Conservation (phyloP, 2,113 vertebrate genomes). For the Psittacara wagleri region DNA sequence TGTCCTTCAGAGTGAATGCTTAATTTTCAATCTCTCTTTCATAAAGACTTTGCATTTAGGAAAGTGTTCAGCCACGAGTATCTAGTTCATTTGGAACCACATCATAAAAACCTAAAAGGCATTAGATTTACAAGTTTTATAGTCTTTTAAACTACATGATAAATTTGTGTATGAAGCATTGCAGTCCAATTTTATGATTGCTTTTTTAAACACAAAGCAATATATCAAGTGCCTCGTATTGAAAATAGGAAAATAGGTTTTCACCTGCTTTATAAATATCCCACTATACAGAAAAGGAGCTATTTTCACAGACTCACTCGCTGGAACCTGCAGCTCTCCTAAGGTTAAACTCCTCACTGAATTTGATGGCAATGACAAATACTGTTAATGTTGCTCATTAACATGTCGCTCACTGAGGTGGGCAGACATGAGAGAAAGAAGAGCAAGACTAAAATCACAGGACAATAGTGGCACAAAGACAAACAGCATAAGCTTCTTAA, state of each 20-base stretch:
- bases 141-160: neutral
- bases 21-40: neutral
- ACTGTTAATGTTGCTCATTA: neutral
- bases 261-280: neutral
- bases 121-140: neutral
- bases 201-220: neutral
- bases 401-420: neutral
- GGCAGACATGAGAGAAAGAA: neutral
- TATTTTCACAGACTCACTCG: neutral
- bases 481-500: neutral
- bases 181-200: neutral
- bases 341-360: neutral
- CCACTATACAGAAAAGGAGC: neutral
- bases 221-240: neutral
- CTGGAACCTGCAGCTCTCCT: neutral
- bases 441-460: neutral
- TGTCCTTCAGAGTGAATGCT: neutral
- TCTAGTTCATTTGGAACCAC: neutral
- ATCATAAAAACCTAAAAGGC: neutral
- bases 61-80: neutral
- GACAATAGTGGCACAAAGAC: neutral
- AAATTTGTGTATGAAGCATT: neutral
- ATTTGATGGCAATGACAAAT: neutral
- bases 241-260: neutral
- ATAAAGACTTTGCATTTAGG: neutral